A percentile compares a stretch with the other conserved stretches of the same genome.
phyloP scores from a whole-genome alignment of 2,888 invertebrate genomes.

The Stenoptilia bipunctidactyla region DNA sequence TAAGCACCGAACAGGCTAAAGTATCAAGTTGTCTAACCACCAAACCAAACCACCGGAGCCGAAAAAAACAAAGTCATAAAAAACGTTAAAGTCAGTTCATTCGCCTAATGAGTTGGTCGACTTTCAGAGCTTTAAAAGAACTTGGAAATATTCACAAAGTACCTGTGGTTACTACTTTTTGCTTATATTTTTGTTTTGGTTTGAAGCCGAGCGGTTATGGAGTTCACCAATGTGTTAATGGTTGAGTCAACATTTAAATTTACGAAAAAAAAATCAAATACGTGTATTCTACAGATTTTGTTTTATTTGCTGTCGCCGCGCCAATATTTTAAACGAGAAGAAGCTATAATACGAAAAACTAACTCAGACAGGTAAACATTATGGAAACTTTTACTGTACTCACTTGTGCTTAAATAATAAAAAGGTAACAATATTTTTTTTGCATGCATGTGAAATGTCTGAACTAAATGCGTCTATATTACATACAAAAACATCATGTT shows the following conservation, averaged over 20 bases:
- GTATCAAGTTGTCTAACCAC: conserved; percentile 5
- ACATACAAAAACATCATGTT: too few species aligned
- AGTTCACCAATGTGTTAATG: conserved; percentile 10
- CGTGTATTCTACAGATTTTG: too few species aligned
- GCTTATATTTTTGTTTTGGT: conserved; percentile 10
- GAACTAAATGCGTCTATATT: too few species aligned
- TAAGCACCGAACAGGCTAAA: neutral
- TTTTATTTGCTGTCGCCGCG: too few species aligned
- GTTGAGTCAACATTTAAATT: neutral
- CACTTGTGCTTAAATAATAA: too few species aligned
- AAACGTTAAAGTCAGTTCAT: conserved; percentile 32
- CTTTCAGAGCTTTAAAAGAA: conserved; percentile 30
- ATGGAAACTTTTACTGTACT: too few species aligned
- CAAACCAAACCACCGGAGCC: conserved; percentile 1
- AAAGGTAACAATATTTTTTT: too few species aligned
- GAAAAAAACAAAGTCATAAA: conserved; percentile 22
- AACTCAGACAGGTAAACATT: too few species aligned
- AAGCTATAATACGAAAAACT: neutral
- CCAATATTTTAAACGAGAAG: too few species aligned
- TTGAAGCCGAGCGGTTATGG: conserved; percentile 10
- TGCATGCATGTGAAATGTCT: too few species aligned
- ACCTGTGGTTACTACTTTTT: conserved; percentile 22
- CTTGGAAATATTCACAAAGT: conserved; percentile 25
- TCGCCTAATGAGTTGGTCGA: conserved; percentile 42
- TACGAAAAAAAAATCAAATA: too few species aligned